Conservation (phyloP, 2,797 vertebrate genomes). For the Megaceryle alcyon region DNA sequence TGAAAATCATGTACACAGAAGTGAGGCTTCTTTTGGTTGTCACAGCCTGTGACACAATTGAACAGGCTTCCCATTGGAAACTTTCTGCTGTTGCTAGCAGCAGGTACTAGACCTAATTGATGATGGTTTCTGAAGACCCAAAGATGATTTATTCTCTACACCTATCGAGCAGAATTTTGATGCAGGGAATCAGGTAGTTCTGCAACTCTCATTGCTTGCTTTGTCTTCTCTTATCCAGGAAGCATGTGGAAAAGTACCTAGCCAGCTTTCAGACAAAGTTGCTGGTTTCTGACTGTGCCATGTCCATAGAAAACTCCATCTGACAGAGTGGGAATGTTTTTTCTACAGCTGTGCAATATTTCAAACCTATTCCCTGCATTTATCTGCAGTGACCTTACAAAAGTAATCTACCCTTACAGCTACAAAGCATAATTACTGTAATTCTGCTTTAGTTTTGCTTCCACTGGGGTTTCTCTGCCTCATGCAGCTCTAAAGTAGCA, state of each 20-base stretch:
- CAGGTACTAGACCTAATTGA: neutral
- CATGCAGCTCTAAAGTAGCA: neutral
- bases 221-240: neutral
- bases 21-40: neutral
- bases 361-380: neutral
- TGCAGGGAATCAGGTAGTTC: neutral
- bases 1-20: neutral
- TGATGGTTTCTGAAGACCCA: neutral
- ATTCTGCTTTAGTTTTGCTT: neutral
- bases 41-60: rapidly evolving
- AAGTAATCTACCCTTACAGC: neutral
- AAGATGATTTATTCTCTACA: neutral
- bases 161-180: neutral
- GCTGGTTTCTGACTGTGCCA: neutral
- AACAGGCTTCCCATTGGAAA: neutral
- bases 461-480: neutral
- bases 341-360: neutral
- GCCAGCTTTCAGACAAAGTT: neutral
- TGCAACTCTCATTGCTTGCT: neutral
- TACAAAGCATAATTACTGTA: neutral
- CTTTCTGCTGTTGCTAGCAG: neutral
- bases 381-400: constrained; percentile 2
- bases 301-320: neutral
- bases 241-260: neutral
- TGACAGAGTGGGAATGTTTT: neutral